Base-by-base conservation (phyloP, 2,113 vertebrate species). In the Atlantisia rogersi region DNA sequence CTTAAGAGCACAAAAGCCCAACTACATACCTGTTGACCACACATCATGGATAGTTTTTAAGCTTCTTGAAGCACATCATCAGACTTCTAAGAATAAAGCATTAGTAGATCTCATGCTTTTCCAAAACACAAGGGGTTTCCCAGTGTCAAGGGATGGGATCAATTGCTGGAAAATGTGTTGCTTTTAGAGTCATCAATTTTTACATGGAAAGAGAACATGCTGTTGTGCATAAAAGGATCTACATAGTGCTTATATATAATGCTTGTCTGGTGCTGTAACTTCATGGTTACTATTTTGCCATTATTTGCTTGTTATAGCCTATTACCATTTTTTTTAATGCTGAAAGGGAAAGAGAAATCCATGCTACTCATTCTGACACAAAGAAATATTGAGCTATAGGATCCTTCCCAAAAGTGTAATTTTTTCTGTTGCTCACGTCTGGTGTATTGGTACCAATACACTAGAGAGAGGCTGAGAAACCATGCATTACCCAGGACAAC, bases 381-480 rank as follows among this genome's bases (percentile, higher is more conserved):
- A 8, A 48, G 19, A 19, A 81, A 35, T 55, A 48, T 39, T 87
- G 84, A 96, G 26, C 77, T 88, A 40, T 59, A 37, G 15, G 12
- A 2, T 46, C 4, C 10, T 52, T 88, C 26, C 8, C 37, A 28
- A 11, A 91, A 50, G 16, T 40, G 29, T 62, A 5, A 13, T 40
- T 88, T 96, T 88, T 64, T 79, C 62, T 90, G 11, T 84, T 96
- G 15, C 39, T 93, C 63, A 63, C 87, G 89, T 96, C 77, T 42
- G 62, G 39, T 44, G 40, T 48, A 74, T 84, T 83, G 52, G 42
- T 71, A 56, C 28, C 44, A 50, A 55, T 9, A 52, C 9, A 35
- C 15, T 32, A 29, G 77, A 52, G 5, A 88, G 39, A 67, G 6
- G 11, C 40, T 46, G 28, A 44, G 28, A 56, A 92, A 84, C 11